phyloP scores from a whole-genome alignment of 2,888 invertebrate genomes.

The Nysson spinosus region DNA sequence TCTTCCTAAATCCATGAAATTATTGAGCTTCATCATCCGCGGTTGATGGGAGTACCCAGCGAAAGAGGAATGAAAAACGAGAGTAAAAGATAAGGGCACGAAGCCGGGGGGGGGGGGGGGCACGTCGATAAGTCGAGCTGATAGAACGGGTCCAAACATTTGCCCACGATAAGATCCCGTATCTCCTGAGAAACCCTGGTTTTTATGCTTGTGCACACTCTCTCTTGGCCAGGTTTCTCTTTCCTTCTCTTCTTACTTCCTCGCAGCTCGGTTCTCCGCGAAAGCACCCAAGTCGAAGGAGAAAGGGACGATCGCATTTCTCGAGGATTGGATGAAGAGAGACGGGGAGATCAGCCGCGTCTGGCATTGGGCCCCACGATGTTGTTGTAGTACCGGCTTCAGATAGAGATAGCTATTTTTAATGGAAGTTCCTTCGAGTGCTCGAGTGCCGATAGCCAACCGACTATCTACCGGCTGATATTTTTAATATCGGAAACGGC shows the following conservation, averaged over 20 bases:
- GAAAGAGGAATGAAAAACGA: background rate
- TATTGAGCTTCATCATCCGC: too few species aligned
- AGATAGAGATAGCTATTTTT: constrained; percentile 74
- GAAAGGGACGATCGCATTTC: background rate
- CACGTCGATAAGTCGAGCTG: constrained; percentile 64
- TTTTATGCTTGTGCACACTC: constrained; percentile 63
- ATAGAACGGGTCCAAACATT: constrained; percentile 72
- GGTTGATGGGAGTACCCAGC: too few species aligned
- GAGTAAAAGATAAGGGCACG: background rate
- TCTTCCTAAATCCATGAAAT: too few species aligned
- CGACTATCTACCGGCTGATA: constrained; percentile 67
- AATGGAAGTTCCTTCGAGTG: constrained; percentile 69
- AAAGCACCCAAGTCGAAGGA: constrained; percentile 28
- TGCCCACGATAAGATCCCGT: constrained; percentile 72
- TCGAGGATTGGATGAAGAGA: background rate
- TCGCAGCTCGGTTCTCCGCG: constrained; percentile 44
- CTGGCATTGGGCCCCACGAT: constrained; percentile 56
- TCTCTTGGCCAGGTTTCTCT: constrained; percentile 30
- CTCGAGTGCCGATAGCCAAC: constrained; percentile 64
- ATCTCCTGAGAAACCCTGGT: constrained; percentile 71
- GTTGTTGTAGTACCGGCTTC: constrained; percentile 60
- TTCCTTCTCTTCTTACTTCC: constrained; percentile 10
- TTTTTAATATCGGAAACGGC: constrained; percentile 71
- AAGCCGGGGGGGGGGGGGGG: constrained; percentile 8
- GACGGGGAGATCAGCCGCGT: constrained; percentile 32